Base-by-base conservation (phyloP, 2,888 invertebrate species). In the Lepidocyrtoides sp. region DNA sequence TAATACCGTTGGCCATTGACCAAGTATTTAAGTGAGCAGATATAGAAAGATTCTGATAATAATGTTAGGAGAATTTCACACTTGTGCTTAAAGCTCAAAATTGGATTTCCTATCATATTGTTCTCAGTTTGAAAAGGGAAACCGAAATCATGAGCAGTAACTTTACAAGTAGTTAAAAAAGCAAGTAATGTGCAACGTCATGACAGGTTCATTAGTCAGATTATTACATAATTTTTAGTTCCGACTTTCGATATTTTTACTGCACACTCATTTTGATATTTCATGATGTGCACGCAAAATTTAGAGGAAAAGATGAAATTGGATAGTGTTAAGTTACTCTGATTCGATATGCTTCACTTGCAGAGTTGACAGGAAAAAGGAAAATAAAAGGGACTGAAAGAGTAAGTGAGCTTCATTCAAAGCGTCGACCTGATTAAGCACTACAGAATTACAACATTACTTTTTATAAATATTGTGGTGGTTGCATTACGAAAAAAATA, bases 131-230 rank as follows among this genome's bases (percentile, higher is more conserved):
- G 17, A 17, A 63, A 77, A 54, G 51, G 54, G 29, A 77, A 29
- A 29, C 51, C 26, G 77, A 51, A 48, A 29, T 29, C 51, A 77
- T 8, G 17, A 26, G n/a, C 2, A 36, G n/a, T 32, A 69, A 69
- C 36, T 36, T 36, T 63, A 12, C 32, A 20, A 69, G 44, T 0
- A 69, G 41, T 72, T 23, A 75, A 44, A 75, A 26, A 51, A 20
- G 12, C 51, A 29, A 17, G 17, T 48, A 89, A 89, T 23, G 17
- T 82, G 89, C 89, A 72, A 8, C 10, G 89, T 89, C 89, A 89
- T 89, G 89, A 82, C 89, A 82, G 89, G 72, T 89, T 89, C 89
- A 89, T 89, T 89, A 89, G 82, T 89, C 48, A 82, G 89, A 82
- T 89, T 82, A 72, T 89, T 82, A 82, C 44, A 72, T 72, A 89